Evolutionary conservation across 2,888 invertebrate genomes (phyloP).

Genomic region (Troides oblongomaculatus): DNA sequence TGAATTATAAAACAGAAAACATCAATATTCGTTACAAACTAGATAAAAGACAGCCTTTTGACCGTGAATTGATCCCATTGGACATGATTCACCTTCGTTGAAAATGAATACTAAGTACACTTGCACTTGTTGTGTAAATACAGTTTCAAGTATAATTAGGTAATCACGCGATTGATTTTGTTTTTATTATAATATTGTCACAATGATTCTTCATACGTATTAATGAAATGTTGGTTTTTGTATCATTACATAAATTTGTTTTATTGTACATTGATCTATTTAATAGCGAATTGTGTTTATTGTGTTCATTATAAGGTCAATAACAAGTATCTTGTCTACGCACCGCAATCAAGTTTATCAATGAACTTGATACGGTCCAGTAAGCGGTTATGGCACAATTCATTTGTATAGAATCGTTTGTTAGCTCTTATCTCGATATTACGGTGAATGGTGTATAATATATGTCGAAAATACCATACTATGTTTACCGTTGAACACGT

Average conservation of each 20-base stretch:
- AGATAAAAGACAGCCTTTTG: background rate
- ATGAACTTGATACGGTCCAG: conserved; percentile 67
- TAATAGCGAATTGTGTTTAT: conserved; percentile 30
- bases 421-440: conserved; percentile 33
- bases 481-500: too few species aligned
- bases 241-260: background rate
- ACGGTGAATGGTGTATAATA: conserved; percentile 17
- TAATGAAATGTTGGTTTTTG: background rate
- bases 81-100: background rate
- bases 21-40: background rate
- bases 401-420: conserved; percentile 44
- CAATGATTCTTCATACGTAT: background rate
- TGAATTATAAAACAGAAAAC: background rate
- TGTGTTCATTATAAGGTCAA: conserved; percentile 60
- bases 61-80: background rate
- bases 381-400: conserved; percentile 52
- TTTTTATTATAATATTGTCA: background rate
- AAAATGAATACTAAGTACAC: too few species aligned
- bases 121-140: too few species aligned
- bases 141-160: too few species aligned
- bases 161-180: background rate
- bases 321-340: conserved; percentile 31
- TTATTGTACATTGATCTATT: conserved; percentile 18
- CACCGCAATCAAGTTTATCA: conserved; percentile 64
- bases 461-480: background rate